These are phyloP conservation scores for Centropus bengalensis DNA, from an alignment of 2,113 vertebrate genomes.

Conservation along the genomic window DNA sequence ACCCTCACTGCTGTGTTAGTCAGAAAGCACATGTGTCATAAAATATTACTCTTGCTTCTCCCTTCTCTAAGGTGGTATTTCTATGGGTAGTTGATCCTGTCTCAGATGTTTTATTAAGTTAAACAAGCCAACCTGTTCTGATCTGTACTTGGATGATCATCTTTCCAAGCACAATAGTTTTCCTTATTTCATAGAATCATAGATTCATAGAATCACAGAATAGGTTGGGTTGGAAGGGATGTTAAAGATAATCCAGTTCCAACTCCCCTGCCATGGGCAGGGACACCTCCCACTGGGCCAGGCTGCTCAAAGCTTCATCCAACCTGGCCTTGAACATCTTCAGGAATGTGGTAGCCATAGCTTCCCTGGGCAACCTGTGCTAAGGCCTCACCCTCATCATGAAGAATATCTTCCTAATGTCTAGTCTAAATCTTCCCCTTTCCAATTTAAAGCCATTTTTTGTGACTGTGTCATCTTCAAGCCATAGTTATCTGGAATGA, in stretches of 20 bases:
- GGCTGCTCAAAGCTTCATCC: no score
- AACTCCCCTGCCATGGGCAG: no score
- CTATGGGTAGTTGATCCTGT: background rate
- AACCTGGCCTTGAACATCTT: no score
- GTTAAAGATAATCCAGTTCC: no score
- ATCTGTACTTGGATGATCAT: background rate
- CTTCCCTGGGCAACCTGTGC: no score
- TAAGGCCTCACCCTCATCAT: no score
- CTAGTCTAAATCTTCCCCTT: no score
- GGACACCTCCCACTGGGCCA: no score
- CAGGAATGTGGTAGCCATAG: no score
- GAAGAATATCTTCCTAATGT: no score
- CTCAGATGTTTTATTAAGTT: background rate
- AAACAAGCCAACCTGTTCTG: background rate
- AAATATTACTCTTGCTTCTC: background rate
- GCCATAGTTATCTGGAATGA: background rate
- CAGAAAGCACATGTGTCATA: background rate
- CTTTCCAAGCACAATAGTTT: background rate
- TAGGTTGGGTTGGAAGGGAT: no score
- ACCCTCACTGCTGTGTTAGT: background rate
- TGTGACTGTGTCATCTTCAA: background rate
- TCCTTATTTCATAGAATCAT: background rate
- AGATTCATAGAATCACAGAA: no score
- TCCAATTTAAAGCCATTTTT: background rate
- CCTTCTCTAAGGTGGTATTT: background rate